Evolutionary conservation across 2,888 invertebrate genomes (phyloP), one percentile per base, ranked within the genome.

Genomic region (Bembecia ichneumoniformis): DNA sequence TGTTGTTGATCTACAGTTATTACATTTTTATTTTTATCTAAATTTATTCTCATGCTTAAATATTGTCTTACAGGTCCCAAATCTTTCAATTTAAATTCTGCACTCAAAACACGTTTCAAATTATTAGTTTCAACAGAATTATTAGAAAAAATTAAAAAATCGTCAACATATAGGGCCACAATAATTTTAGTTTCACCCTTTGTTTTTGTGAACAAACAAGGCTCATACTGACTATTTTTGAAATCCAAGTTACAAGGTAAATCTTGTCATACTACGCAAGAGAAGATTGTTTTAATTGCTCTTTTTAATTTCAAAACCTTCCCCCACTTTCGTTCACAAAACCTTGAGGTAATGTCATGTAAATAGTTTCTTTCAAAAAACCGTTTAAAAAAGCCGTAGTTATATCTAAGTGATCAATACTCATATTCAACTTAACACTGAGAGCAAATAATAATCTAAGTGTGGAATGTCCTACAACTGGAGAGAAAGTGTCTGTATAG

Each of bases 361-460:
- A 40, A 11, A 51, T 20, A 1, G 20, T 15, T 34, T 51, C 51
- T 15, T 35, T 5, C 11, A 48, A 20, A 15, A 28, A 44, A 34
- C 61, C 62, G 58, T 64, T 57, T 20, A 60, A 44, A 47, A 56
- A 60, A 14, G 62, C 62, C 35, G 62, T 58, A 13, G 43, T 57
- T 4, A 61, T 56, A 52, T 64, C 59, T 40, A 62, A 53, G 50
- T 62, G 62, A 35, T 50, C 50, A 5, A 52, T 52, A 28, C 57
- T 47, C 44, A 62, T 49, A 50, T 59, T 47, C 34, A 51, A 35
- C 49, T 58, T 44, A 10, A 49, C 52, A 11, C 59, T 44, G 14
- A 60, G 46, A 14, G 56, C 52, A 50, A 64, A 51, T 13, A 63
- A 46, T 3, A 51, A n/a, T 34, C 51, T 20, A 9, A 52, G 11